A percentile compares a stretch with the other conserved stretches of the same genome.
phyloP scores from a whole-genome alignment of 2,797 vertebrate genomes.

The Epinephelus malabaricus region DNA sequence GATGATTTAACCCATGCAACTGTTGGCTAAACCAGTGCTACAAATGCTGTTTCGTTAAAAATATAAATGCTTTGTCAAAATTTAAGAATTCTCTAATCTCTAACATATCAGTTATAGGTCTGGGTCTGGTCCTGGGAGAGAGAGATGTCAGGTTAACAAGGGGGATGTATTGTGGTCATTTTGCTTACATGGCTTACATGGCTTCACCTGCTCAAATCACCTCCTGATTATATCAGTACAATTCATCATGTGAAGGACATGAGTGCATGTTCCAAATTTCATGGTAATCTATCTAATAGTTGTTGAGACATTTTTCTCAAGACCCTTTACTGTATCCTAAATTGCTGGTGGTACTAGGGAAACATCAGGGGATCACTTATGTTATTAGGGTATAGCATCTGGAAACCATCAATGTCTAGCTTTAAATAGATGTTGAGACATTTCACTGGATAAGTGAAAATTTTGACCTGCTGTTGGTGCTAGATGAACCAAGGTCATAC shows the following conservation, averaged over 20 bases:
- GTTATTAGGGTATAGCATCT: not conserved
- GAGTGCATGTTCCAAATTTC: not conserved
- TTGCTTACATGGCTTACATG: too few relatives aligned
- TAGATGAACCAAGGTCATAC: not conserved
- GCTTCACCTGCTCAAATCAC: too few relatives aligned
- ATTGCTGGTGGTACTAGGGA: not conserved
- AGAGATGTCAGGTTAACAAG: too few relatives aligned
- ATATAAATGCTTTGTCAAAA: too few relatives aligned
- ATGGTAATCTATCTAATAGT: not conserved
- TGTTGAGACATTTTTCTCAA: conserved; percentile 2
- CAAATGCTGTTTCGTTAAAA: too few relatives aligned
- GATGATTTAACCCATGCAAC: too few relatives aligned
- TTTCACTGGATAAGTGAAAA: not conserved
- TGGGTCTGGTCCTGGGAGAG: not conserved
- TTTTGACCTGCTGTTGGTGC: not conserved
- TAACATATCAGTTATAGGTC: too few relatives aligned
- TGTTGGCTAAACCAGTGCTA: too few relatives aligned
- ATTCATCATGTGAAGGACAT: not conserved
- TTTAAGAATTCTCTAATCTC: too few relatives aligned
- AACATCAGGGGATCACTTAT: not conserved
- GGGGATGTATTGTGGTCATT: too few relatives aligned
- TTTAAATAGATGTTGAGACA: not conserved
- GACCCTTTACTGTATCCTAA: not conserved
- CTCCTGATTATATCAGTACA: too few relatives aligned
- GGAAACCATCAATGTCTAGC: not conserved